phyloP scores from a whole-genome alignment of 2,113 vertebrate genomes.

The Motacilla tschutschensis region DNA sequence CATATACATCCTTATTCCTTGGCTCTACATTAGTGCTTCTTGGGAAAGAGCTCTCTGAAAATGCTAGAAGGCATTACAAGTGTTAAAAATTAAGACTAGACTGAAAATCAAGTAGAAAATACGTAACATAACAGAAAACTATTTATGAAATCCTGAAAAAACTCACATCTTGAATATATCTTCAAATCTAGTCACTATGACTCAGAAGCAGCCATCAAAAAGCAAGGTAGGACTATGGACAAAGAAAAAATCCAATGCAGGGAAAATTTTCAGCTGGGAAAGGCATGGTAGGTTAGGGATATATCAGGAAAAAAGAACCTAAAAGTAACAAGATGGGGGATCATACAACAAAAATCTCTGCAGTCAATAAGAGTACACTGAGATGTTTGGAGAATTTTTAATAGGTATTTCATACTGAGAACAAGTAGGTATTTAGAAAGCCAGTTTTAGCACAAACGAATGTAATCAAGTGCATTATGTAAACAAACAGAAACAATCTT shows the following conservation, averaged over 20 bases:
- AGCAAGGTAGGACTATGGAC: background rate
- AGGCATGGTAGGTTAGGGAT: background rate
- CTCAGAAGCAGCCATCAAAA: background rate
- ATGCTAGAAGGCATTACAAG: background rate
- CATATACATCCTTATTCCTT: background rate
- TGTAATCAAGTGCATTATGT: fast-evolving
- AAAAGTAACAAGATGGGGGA: background rate
- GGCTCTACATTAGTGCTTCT: background rate
- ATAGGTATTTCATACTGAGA: background rate
- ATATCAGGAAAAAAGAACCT: background rate
- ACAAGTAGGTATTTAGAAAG: background rate
- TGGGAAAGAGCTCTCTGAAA: background rate
- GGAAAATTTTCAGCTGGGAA: background rate
- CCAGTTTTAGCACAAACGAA: background rate
- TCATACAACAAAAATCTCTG: background rate
- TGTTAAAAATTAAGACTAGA: background rate
- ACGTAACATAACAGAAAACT: background rate
- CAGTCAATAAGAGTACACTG: background rate
- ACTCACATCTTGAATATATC: fast-evolving
- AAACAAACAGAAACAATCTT: background rate
- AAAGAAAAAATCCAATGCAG: background rate
- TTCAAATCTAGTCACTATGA: background rate
- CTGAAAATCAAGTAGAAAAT: background rate
- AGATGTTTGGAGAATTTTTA: background rate
- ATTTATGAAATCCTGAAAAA: background rate